A percentile compares a stretch with the other conserved stretches of the same genome.
Evolutionary conservation across 1,140 invertebrate genomes (phyloP).

Genomic region (Sitobion miscanthi): DNA sequence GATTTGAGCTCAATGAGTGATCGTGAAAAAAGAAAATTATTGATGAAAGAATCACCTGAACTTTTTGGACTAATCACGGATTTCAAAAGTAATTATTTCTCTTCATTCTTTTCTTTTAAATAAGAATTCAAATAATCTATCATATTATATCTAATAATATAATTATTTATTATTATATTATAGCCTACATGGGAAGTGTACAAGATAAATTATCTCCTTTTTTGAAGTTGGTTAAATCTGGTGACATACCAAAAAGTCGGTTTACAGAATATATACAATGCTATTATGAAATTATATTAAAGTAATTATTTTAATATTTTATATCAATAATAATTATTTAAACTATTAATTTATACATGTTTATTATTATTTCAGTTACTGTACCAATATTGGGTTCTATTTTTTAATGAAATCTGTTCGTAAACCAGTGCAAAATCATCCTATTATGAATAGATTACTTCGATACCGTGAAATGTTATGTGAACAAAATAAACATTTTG

Average conservation of each 20-base stretch:
- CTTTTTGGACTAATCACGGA: slow-evolving; percentile 77
- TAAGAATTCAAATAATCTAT: background rate
- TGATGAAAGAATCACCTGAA: slow-evolving; percentile 86
- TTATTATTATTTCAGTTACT: slow-evolving; percentile 70
- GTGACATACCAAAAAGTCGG: slow-evolving; percentile 66
- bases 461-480: slow-evolving; percentile 79
- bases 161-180: background rate
- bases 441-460: slow-evolving; percentile 81
- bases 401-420: slow-evolving; percentile 80
- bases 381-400: slow-evolving; percentile 85
- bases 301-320: slow-evolving; percentile 52
- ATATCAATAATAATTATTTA: background rate
- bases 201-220: slow-evolving; percentile 33
- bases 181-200: slow-evolving; percentile 27
- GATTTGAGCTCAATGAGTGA: slow-evolving; percentile 78
- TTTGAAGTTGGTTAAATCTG: slow-evolving; percentile 67
- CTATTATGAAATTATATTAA: slow-evolving; percentile 72
- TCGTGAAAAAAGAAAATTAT: slow-evolving; percentile 75
- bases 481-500: slow-evolving; percentile 63
- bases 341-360: background rate
- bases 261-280: slow-evolving; percentile 74
- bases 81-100: slow-evolving; percentile 71
- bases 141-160: background rate
- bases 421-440: slow-evolving; percentile 77
- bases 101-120: background rate